Percentiles rank a stretch among this genome's conserved stretches.
Evolutionary conservation across 1,140 invertebrate genomes (phyloP).

Genomic region (Leptinotarsa texana): DNA sequence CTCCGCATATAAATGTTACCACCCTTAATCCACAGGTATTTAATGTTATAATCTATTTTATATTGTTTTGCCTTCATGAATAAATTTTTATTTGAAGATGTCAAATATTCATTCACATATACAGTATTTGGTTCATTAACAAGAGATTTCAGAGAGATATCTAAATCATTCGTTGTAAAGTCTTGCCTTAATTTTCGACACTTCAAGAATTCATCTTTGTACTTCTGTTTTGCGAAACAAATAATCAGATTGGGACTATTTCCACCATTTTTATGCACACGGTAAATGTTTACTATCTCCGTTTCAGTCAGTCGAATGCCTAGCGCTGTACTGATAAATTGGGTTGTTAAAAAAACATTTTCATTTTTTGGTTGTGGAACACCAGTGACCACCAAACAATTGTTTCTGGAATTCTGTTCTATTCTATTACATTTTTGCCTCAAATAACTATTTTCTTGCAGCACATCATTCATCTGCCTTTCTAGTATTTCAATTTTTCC

Average conservation of each 20-base stretch:
- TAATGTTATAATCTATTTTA: no score
- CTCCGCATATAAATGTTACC: no score
- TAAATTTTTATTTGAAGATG: constrained; percentile 16
- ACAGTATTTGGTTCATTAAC: constrained; percentile 14
- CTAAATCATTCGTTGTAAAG: constrained; percentile 12
- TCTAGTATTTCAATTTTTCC: not conserved
- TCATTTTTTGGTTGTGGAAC: constrained; percentile 14
- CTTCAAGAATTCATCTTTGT: constrained; percentile 15
- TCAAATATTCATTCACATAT: constrained; percentile 2
- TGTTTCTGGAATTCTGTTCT: not conserved
- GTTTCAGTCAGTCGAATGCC: constrained; percentile 5
- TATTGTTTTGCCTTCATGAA: not conserved
- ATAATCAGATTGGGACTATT: constrained; percentile 9
- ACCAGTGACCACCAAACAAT: constrained; percentile 17
- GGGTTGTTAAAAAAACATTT: constrained; percentile 15
- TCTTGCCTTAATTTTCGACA: constrained; percentile 6
- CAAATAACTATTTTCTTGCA: constrained; percentile 7
- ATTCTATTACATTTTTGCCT: constrained; percentile 1
- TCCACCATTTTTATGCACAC: constrained; percentile 1
- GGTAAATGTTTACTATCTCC: not conserved
- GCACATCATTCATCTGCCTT: not conserved
- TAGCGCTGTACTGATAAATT: not conserved
- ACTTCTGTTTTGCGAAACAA: constrained; percentile 11
- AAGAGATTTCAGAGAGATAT: constrained; percentile 13
- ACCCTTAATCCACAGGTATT: no score